These are phyloP conservation scores for Listronotus bonariensis DNA, from an alignment of 1,140 invertebrate genomes.

Conservation along the genomic window DNA sequence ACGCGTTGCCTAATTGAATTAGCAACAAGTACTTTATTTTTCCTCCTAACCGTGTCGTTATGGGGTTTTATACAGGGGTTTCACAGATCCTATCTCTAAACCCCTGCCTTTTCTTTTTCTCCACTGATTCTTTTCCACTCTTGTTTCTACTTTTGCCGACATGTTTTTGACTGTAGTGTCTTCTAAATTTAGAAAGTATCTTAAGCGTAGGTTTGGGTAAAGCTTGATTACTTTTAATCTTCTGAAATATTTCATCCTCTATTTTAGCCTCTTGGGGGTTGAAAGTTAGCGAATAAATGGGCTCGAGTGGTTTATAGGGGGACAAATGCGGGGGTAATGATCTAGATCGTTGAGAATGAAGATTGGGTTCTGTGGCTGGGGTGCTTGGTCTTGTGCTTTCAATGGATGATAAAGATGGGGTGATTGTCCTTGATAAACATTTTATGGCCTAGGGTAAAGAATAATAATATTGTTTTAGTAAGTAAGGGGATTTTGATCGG, in stretches of 20 bases:
- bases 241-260: background rate
- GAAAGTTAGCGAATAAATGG: background rate
- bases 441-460: conserved; percentile 15
- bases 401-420: conserved; percentile 24
- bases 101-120: conserved; percentile 5
- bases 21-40: background rate
- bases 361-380: background rate
- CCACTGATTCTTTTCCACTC: background rate
- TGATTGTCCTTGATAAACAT: conserved; percentile 18
- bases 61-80: conserved; percentile 18
- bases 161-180: background rate
- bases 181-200: conserved; percentile 1
- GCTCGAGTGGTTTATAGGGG: conserved; percentile 2
- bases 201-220: conserved; percentile 4
- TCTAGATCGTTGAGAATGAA: conserved; percentile 10
- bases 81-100: conserved; percentile 8
- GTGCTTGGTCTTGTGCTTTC: background rate
- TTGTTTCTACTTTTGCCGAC: background rate
- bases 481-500: no score
- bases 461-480: background rate
- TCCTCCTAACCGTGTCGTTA: background rate
- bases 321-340: conserved; percentile 19
- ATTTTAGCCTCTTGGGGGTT: background rate
- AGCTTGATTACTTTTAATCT: background rate
- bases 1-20: background rate